phyloP scores from a whole-genome alignment of 2,797 vertebrate species.

The Hapalemur alaotrensis region DNA sequence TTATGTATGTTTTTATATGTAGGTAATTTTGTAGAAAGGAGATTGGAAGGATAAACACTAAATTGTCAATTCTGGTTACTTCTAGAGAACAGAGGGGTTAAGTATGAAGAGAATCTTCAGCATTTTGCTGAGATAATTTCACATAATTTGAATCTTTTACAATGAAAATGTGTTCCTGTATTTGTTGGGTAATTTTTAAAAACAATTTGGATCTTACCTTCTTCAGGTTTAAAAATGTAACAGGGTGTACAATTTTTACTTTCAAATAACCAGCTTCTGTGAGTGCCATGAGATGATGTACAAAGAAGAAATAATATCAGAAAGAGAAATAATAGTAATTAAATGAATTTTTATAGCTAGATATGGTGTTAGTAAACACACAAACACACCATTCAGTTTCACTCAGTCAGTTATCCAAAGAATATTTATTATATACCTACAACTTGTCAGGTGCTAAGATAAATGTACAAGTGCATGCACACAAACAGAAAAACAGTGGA shows the following conservation, averaged over 20 bases:
- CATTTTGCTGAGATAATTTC: not conserved
- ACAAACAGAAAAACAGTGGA: not conserved
- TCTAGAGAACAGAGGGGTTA: not conserved
- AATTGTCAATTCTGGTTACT: not conserved
- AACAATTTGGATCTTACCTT: not conserved
- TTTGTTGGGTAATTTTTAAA: not conserved
- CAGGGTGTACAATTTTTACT: not conserved
- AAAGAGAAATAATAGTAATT: not conserved
- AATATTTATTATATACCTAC: not conserved
- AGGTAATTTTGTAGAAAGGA: not conserved
- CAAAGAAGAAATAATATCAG: not conserved
- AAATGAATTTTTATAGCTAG: not conserved
- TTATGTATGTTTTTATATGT: not conserved
- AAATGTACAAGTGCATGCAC: not conserved
- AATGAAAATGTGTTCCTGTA: not conserved
- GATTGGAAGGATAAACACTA: not conserved
- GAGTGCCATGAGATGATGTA: not conserved
- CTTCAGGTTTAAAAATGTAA: constrained; percentile 21
- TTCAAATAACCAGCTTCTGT: not conserved
- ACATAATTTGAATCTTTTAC: not conserved
- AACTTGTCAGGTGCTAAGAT: constrained; percentile 17
- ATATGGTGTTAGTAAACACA: not conserved
- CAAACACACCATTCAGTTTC: not conserved
- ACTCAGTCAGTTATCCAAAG: not conserved
- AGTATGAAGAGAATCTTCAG: not conserved